These are phyloP conservation scores for Anthopleura xanthogrammica DNA, from an alignment of 92 coral and sea anemone genomes.

Conservation along the genomic window DNA sequence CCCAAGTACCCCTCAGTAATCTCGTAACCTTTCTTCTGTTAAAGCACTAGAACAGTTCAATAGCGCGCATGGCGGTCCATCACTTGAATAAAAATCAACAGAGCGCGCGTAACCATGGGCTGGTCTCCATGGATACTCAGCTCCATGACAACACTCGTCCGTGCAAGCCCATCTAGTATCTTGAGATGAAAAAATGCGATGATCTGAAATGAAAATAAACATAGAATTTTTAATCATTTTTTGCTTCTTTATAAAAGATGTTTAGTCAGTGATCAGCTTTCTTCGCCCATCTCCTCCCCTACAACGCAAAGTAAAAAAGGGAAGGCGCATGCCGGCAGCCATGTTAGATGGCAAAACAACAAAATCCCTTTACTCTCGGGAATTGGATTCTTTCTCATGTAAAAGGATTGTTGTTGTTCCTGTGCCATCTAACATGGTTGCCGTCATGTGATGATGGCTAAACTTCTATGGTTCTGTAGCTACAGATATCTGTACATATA, in stretches of 20 bases:
- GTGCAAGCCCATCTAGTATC: slow-evolving; percentile 39
- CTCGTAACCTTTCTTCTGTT: slow-evolving; percentile 36
- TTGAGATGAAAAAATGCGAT: slow-evolving; percentile 21
- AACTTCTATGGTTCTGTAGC: no score
- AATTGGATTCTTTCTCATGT: no score
- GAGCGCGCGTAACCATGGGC: slow-evolving; percentile 34
- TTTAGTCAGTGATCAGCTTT: no score
- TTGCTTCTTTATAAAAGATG: no score
- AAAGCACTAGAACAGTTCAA: slow-evolving; percentile 28
- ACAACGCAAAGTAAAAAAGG: not conserved
- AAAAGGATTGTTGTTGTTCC: no score
- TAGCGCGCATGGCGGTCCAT: slow-evolving; percentile 27
- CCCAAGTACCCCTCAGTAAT: slow-evolving; percentile 9
- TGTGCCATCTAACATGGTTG: no score
- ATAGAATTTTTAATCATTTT: not conserved
- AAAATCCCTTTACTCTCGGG: no score
- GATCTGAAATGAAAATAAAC: slow-evolving; percentile 2
- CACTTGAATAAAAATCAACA: slow-evolving; percentile 30
- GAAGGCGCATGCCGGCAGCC: not conserved
- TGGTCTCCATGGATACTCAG: slow-evolving; percentile 44
- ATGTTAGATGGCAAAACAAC: no score
- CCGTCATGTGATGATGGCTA: no score
- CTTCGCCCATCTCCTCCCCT: no score
- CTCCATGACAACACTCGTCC: slow-evolving; percentile 37
- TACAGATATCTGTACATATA: not conserved